Conservation (phyloP, 1,140 invertebrate genomes). For the Cylas formicarius region DNA sequence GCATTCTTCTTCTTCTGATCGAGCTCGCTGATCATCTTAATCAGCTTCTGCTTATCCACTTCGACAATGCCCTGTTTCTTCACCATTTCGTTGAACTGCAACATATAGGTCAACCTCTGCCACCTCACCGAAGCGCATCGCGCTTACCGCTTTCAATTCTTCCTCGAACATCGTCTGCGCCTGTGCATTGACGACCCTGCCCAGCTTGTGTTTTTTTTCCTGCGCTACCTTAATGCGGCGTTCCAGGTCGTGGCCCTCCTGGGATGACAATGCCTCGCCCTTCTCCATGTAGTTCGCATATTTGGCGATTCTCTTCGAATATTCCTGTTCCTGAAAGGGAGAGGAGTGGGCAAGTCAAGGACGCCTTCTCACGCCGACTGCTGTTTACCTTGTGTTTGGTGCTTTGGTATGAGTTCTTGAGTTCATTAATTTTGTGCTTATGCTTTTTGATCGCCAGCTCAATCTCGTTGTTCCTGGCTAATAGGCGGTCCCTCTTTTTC, state of each 20-base stretch:
- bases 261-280: slow-evolving; percentile 26
- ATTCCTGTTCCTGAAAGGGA: slow-evolving; percentile 25
- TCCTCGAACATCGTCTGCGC: slow-evolving; percentile 80
- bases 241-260: slow-evolving; percentile 44
- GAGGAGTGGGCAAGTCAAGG: not conserved
- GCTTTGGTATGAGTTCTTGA: slow-evolving; percentile 47
- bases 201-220: slow-evolving; percentile 64
- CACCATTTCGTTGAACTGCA: slow-evolving; percentile 70
- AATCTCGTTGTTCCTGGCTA: slow-evolving; percentile 55
- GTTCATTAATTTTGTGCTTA: slow-evolving; percentile 61
- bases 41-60: slow-evolving; percentile 75
- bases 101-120: slow-evolving; percentile 7
- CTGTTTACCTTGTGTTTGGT: slow-evolving; percentile 38
- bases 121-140: too few relatives aligned
- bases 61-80: slow-evolving; percentile 80
- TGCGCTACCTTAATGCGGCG: slow-evolving; percentile 53
- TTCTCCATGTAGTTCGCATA: slow-evolving; percentile 28
- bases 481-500: slow-evolving; percentile 60
- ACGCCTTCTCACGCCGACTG: not conserved
- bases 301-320: slow-evolving; percentile 26
- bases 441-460: slow-evolving; percentile 74
- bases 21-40: slow-evolving; percentile 75
- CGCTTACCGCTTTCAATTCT: slow-evolving; percentile 71
- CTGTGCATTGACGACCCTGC: slow-evolving; percentile 72
- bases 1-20: slow-evolving; percentile 85